These are phyloP conservation scores for Sebastes itinus DNA, from an alignment of 2,797 vertebrate genomes.

Conservation along the genomic window DNA sequence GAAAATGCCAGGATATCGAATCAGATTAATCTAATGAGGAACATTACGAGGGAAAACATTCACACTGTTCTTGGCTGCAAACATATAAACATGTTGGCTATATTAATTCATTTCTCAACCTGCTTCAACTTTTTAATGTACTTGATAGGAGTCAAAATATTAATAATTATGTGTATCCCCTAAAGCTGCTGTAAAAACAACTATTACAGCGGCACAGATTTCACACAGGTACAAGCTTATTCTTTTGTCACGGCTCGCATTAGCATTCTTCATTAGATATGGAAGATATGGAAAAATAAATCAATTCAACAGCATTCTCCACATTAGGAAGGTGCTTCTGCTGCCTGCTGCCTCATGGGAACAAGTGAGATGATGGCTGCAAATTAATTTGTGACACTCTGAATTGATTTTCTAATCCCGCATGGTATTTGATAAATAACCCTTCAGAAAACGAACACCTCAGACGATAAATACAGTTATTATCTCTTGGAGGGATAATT, in stretches of 20 bases:
- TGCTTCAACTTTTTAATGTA: constrained; percentile 42
- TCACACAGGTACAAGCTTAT: constrained; percentile 33
- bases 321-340: constrained; percentile 67
- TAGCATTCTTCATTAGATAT: constrained; percentile 65
- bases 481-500: constrained; percentile 81
- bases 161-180: constrained; percentile 15
- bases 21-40: constrained; percentile 62
- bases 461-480: constrained; percentile 81
- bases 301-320: constrained; percentile 61
- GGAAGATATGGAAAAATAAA: constrained; percentile 69
- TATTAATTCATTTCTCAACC: constrained; percentile 41
- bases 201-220: constrained; percentile 20
- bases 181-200: constrained; percentile 45
- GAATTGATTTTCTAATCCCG: constrained; percentile 79
- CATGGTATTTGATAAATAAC: constrained; percentile 83
- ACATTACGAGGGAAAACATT: constrained; percentile 53
- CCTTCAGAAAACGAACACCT: constrained; percentile 78
- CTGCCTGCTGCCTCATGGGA: constrained; percentile 61
- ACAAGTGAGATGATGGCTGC: constrained; percentile 72
- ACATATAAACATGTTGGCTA: constrained; percentile 38
- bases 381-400: constrained; percentile 83
- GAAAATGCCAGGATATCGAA: constrained; percentile 56
- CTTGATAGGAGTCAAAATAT: constrained; percentile 31
- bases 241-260: constrained; percentile 45
- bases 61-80: constrained; percentile 43